Evolutionary conservation across 92 coral and sea anemone genomes (phyloP), one percentile per base, ranked within the genome.

Genomic region (Micromussa lordhowensis): DNA sequence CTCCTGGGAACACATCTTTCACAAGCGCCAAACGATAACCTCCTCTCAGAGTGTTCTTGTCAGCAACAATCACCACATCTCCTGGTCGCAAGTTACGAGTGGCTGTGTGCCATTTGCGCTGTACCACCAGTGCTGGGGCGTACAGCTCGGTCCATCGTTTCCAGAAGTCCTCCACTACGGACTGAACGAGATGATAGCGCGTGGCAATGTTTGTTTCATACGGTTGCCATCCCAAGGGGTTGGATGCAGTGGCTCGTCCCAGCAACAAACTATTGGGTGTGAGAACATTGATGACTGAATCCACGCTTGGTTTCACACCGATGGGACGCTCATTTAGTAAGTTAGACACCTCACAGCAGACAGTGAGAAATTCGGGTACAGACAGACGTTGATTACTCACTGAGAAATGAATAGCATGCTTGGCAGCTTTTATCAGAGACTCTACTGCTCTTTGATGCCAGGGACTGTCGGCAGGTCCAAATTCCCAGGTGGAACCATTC

Each of bases 391-490:
- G 93, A 66, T 91, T 92, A 82, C 68, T 73, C 26, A 94, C 93
- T 4, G 95, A 90, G 74, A 95, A 95, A 72, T 93, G 94, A 49
- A 93, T 92, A 30, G 94, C 95, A 63, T 94, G 87, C 75, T 93
- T 91, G 70, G 95, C 92, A 7, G 74, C 59, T 82, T 92, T 94
- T 63, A 94, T 89, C 79, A 94, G n/a, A n/a, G n/a, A n/a, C 84
- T 91, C 90, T 77, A 91, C 95, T 61, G 93, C 95, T 70, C 94
- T 90, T 83, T 95, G 95, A 79, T 93, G 77, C 95, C 94, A 88
- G 0, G 94, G 95, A 85, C 95, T 94, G 75, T 92, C 92, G 63
- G 95, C 94, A 49, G 94, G 94, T 28, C 97, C 94, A 78, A 90
- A 92, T 29, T 70, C 78, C 93, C 97, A 94, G 29, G 91, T 90